These are phyloP conservation scores for Drosophila pseudotakahashii DNA, from an alignment of 2,888 invertebrate genomes.

Conservation along the genomic window DNA sequence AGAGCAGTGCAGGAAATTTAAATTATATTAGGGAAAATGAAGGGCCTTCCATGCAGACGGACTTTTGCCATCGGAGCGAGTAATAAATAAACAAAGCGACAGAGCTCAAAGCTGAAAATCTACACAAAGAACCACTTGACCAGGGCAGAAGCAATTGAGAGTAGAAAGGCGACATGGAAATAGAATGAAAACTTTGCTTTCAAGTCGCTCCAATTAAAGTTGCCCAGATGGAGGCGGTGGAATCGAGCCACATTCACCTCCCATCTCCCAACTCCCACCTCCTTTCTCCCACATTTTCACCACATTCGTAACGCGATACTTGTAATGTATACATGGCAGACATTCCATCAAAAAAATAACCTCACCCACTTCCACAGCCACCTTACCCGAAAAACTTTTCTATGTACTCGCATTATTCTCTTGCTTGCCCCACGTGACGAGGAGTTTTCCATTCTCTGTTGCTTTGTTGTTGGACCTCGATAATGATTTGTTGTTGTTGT, in stretches of 20 bases:
- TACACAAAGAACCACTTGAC: constrained; percentile 48
- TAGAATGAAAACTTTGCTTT: constrained; percentile 40
- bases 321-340: constrained; percentile 68
- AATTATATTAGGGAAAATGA: constrained; percentile 76
- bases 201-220: constrained; percentile 66
- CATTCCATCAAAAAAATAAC: constrained; percentile 44
- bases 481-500: constrained; percentile 45
- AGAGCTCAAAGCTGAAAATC: constrained; percentile 45
- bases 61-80: constrained; percentile 58
- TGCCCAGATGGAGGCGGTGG: constrained; percentile 15
- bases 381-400: constrained; percentile 32
- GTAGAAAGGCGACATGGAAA: constrained; percentile 37
- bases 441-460: constrained; percentile 38
- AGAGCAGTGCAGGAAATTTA: constrained; percentile 53
- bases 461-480: constrained; percentile 33
- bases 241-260: not conserved
- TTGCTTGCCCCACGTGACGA: constrained; percentile 41
- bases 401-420: constrained; percentile 35
- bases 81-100: constrained; percentile 63
- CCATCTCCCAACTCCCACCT: not conserved
- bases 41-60: constrained; percentile 21
- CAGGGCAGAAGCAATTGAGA: constrained; percentile 31
- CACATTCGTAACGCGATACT: constrained; percentile 57
- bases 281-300: constrained; percentile 5
- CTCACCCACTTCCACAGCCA: not conserved